Conservation (phyloP, 2,888 invertebrate genomes). For the Ectobius pallidus region DNA sequence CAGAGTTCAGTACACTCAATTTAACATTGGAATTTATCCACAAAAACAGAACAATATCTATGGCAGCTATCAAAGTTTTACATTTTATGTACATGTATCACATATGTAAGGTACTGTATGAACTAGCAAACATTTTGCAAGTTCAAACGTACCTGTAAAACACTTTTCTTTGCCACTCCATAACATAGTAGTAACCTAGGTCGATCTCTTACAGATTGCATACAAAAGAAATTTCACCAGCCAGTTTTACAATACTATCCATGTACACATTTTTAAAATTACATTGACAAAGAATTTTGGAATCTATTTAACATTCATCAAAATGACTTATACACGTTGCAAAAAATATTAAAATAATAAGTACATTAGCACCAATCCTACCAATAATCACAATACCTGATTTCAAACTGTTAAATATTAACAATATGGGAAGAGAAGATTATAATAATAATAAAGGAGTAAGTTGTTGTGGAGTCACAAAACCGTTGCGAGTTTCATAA, state of each 20-base stretch:
- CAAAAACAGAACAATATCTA: slow-evolving; percentile 11
- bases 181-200: slow-evolving; percentile 1
- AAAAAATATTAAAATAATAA: slow-evolving; percentile 32
- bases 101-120: slow-evolving; percentile 20
- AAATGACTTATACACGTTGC: slow-evolving; percentile 34
- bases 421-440: not conserved
- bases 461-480: not conserved
- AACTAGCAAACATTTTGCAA: not conserved
- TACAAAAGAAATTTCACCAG: slow-evolving; percentile 34
- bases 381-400: slow-evolving; percentile 34
- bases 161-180: not conserved
- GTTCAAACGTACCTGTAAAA: not conserved
- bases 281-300: slow-evolving; percentile 31
- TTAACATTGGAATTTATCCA: not conserved
- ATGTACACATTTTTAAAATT: slow-evolving; percentile 33
- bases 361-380: slow-evolving; percentile 39
- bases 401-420: not conserved
- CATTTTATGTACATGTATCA: slow-evolving; percentile 31
- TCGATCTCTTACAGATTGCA: too few species aligned
- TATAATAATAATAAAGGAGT: too few species aligned
- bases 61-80: slow-evolving; percentile 32
- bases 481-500: not conserved
- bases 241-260: slow-evolving; percentile 30
- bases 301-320: slow-evolving; percentile 35
- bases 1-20: not conserved